phyloP scores from a whole-genome alignment of 2,797 vertebrate genomes.

The Lates japonicus region DNA sequence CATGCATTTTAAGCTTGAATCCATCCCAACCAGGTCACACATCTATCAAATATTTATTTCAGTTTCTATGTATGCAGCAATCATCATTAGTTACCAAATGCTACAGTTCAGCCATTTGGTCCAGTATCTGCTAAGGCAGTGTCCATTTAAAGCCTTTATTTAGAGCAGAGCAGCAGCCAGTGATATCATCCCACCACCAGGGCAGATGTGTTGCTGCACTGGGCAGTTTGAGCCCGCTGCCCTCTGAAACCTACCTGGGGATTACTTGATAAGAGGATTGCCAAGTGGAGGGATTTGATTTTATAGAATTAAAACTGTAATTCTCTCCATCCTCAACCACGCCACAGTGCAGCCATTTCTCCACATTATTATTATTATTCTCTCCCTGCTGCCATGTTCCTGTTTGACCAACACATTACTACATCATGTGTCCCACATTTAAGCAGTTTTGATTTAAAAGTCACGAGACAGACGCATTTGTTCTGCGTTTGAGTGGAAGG shows the following conservation, averaged over 20 bases:
- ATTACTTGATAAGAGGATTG: constrained; percentile 83
- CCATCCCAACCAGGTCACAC: neutral
- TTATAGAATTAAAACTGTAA: constrained; percentile 84
- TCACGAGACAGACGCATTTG: neutral
- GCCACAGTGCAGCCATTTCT: constrained; percentile 48
- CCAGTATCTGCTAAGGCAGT: constrained; percentile 10
- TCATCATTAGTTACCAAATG: neutral
- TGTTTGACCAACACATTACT: constrained; percentile 30
- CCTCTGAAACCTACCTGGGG: constrained; percentile 83
- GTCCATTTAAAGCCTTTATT: constrained; percentile 45
- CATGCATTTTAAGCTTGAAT: neutral
- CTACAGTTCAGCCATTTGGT: constrained; percentile 15
- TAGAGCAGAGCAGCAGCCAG: constrained; percentile 42
- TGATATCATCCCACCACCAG: constrained; percentile 52
- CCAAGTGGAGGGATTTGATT: constrained; percentile 80
- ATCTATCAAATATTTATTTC: constrained; percentile 12
- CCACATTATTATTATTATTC: constrained; percentile 39
- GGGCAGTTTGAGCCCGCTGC: constrained; percentile 68
- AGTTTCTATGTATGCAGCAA: neutral
- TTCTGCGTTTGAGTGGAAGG: neutral
- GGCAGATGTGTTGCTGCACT: constrained; percentile 73
- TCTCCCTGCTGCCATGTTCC: neutral
- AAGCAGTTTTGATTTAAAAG: constrained; percentile 35
- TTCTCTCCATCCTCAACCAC: constrained; percentile 63
- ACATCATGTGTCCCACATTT: constrained; percentile 45